Base-by-base conservation (phyloP, 2,797 vertebrate genomes). In the Pristis pectinata region DNA sequence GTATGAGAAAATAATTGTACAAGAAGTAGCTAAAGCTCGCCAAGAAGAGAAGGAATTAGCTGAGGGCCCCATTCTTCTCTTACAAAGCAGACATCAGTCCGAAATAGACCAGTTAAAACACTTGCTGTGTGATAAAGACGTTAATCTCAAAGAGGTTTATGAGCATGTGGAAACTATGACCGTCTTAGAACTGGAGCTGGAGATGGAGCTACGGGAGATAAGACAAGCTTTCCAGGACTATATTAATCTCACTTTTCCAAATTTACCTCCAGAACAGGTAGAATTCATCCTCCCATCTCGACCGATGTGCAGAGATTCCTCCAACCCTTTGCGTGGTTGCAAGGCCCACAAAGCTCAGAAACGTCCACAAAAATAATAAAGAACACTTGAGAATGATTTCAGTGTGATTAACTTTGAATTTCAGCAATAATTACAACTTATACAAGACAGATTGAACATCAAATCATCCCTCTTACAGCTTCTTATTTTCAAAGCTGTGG, bases 191-290 rank as follows among this genome's bases (percentile, higher is more conserved):
- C 95, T 97, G 59, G 96, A 95, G 76, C 95, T 97, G 92, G 97
- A 97, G 95, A 95, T 95, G 1, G 97, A 97, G 95, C 95, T 97
- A 95, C 82, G 96, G 95, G 96, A 96, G 95, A 97, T 95, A 53
- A 96, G 97, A 92, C 94, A 93, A 82, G 96, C 96, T 53, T 97
- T 97, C 96, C 96, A 97, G 94, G 97, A 96, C 89, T 97, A 96
- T 30, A 97, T 97, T 95, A 96, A 96, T 94, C 95, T 94, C 56
- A 97, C 97, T 0, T 97, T 97, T 95, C 96, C 97, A 92, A 95
- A 95, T 30, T 95, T 97, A 95, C 96, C 95, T 0, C 96, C 96
- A 0, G 97, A 97, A 1, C 96, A 97, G 56, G 96, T 97, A 9
- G 95, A 97, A 96, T 97, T 97, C 94, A 96, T 97, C 95, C 95